Conservation (phyloP, 2,888 invertebrate species). For the Acrobasis consociella region DNA sequence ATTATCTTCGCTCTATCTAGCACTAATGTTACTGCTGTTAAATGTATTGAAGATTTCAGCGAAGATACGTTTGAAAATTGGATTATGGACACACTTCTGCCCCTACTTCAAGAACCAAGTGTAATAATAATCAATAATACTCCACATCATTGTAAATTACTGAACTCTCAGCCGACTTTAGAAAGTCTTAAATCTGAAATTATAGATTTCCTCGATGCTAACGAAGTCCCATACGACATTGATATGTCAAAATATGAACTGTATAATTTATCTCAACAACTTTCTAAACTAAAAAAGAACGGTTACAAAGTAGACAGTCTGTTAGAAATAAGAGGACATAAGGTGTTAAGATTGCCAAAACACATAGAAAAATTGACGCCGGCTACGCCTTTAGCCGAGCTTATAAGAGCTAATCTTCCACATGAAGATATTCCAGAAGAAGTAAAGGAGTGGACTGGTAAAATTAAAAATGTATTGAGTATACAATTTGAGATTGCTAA, state of each 20-base stretch:
- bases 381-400: not conserved
- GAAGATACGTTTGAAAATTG: slow-evolving; percentile 35
- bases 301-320: slow-evolving; percentile 35
- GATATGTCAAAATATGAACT: slow-evolving; percentile 38
- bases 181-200: slow-evolving; percentile 38
- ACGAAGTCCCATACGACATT: slow-evolving; percentile 33
- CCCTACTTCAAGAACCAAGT: slow-evolving; percentile 32
- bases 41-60: slow-evolving; percentile 28
- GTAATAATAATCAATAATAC: slow-evolving; percentile 38
- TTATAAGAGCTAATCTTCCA: not conserved
- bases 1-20: slow-evolving; percentile 38
- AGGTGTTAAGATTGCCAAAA: slow-evolving; percentile 40
- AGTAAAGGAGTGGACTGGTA: not conserved
- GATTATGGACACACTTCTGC: slow-evolving; percentile 33
- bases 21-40: slow-evolving; percentile 27
- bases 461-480: not conserved
- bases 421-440: not conserved
- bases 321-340: slow-evolving; percentile 36
- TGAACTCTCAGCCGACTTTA: slow-evolving; percentile 27
- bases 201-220: slow-evolving; percentile 37
- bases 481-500: not conserved
- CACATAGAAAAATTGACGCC: slow-evolving; percentile 36
- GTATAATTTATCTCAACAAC: slow-evolving; percentile 38
- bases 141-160: slow-evolving; percentile 31
- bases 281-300: slow-evolving; percentile 34